Base-by-base conservation (phyloP, 35 echinoderm and acorn worm species). In the Lytechinus pictus region DNA sequence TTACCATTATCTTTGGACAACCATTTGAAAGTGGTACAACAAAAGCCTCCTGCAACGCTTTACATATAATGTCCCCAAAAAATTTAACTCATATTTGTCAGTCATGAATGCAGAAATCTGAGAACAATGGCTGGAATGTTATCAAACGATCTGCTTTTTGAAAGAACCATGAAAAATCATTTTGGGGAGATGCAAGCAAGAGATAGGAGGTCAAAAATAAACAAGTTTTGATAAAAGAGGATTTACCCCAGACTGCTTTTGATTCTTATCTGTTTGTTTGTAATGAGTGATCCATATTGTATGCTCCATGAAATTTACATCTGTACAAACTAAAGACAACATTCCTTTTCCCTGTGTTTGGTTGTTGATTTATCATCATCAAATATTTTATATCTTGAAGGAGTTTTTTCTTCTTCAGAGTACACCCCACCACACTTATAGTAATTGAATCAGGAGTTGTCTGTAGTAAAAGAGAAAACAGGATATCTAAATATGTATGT, bases 101-200 rank as follows among this genome's bases (percentile, higher is more conserved):
- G 21, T 24, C 19, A 79, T 79, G 66, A 79, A 79, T 79, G 1
- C 66, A n/a, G 19, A 79, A 79, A 79, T 27, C 19, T 6, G 21
- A 79, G 19, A 79, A 79, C 66, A 79, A 79, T 79, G 66, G 19
- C 66, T n/a, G 66, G 66, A 79, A 79, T 79, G 66, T 79, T 79
- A 79, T 79, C 66, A 79, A 5, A 0, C 0, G 14, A 79, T 79
- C 66, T 79, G 66, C n/a, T 24, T 16, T n/a, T 11, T 27, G 12
- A 79, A 79, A 3, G 66, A n/a, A 79, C 66, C 66, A 79, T 79
- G 19, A n/a, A 79, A 79, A 79, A n/a, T 79, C 19, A 79, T n/a
- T 79, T 79, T 24, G 12, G 21, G 19, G 57, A 60, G 57, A 60
- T 60, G 57, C 57, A 9, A 10, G 6, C 16, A 10, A 60, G 66